Percentiles rank a stretch among this genome's conserved stretches.
phyloP scores from a whole-genome alignment of 2,888 invertebrate species.

The Ormyrus pomaceus region DNA sequence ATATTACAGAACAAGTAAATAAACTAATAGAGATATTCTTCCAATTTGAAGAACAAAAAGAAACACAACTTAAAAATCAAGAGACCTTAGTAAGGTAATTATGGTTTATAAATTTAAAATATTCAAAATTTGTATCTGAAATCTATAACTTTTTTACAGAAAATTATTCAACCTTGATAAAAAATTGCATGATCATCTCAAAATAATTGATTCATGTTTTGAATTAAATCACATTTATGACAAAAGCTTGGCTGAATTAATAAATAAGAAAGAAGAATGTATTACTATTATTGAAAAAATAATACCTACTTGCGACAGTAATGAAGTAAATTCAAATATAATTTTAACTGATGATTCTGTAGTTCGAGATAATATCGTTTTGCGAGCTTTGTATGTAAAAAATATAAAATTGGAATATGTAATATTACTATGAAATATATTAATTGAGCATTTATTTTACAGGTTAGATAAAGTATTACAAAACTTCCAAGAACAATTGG shows the following conservation, averaged over 20 bases:
- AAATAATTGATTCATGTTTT: constrained; percentile 25
- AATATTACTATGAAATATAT: not conserved
- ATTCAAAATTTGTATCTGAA: not conserved
- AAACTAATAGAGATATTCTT: constrained; percentile 17
- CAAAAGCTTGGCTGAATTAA: constrained; percentile 19
- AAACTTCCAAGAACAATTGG: constrained; percentile 15
- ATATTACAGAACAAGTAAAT: constrained; percentile 30
- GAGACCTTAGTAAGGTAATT: constrained; percentile 49
- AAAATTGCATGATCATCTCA: constrained; percentile 28
- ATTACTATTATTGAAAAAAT: not conserved
- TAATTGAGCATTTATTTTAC: not conserved
- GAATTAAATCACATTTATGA: constrained; percentile 20
- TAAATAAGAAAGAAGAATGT: not conserved
- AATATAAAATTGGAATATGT: not conserved
- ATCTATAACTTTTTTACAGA: constrained; percentile 15
- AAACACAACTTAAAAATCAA: constrained; percentile 75
- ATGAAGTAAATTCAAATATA: not conserved
- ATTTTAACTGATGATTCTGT: constrained; percentile 30
- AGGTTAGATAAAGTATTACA: constrained; percentile 21
- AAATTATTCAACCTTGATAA: constrained; percentile 19
- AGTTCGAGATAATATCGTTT: constrained; percentile 44
- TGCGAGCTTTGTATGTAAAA: constrained; percentile 39
- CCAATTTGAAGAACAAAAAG: constrained; percentile 78
- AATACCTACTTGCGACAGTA: not conserved
- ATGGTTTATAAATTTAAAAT: not conserved